Evolutionary conservation across 2,797 vertebrate genomes (phyloP).

Genomic region (Sebastes jordani): DNA sequence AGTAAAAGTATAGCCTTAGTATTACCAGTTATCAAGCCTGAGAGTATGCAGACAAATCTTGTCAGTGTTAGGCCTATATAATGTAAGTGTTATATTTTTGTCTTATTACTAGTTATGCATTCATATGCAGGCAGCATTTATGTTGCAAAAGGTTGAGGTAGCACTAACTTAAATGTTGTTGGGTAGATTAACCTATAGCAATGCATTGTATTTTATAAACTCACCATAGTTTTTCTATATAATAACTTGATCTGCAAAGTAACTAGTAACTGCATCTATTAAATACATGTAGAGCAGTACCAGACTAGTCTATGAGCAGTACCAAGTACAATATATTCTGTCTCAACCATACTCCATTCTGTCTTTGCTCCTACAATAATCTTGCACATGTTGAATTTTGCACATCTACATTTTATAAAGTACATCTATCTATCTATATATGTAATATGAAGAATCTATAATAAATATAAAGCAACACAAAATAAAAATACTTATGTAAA

Average conservation of each 20-base stretch:
- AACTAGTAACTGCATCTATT: background rate
- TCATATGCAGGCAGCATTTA: background rate
- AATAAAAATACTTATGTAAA: background rate
- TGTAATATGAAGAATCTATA: too few relatives aligned
- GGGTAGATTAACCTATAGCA: background rate
- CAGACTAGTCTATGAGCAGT: background rate
- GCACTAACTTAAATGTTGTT: background rate
- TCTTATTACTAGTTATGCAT: background rate
- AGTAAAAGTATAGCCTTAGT: background rate
- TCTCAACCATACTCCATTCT: too few relatives aligned
- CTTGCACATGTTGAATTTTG: too few relatives aligned
- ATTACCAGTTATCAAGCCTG: background rate
- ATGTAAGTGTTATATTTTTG: background rate
- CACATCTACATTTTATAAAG: too few relatives aligned
- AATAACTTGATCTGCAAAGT: background rate
- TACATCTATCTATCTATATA: too few relatives aligned
- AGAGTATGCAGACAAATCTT: background rate
- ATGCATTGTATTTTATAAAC: background rate
- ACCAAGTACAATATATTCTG: background rate
- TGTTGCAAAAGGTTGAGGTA: background rate
- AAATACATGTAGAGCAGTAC: background rate
- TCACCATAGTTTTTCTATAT: background rate
- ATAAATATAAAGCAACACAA: background rate
- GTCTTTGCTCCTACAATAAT: too few relatives aligned
- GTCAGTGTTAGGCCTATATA: background rate